Evolutionary conservation across 2,113 vertebrate genomes (phyloP).

Genomic region (Sander vitreus): DNA sequence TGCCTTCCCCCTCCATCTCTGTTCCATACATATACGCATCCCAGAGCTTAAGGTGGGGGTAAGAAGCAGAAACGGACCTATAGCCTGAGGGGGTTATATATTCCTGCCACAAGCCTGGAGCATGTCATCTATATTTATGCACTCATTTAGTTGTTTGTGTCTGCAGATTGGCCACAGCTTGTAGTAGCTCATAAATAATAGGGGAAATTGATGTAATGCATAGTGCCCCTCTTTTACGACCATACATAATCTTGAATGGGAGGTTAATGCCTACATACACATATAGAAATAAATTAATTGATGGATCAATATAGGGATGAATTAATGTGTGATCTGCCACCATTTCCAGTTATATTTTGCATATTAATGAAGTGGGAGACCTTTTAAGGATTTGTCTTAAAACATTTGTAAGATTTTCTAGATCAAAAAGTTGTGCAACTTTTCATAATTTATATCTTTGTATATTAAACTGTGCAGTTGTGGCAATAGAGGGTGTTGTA

Average conservation of each 20-base stretch:
- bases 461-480: not conserved
- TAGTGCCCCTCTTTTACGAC: conserved; percentile 20
- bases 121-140: conserved; percentile 77
- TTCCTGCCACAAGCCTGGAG: conserved; percentile 65
- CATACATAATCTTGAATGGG: conserved; percentile 43
- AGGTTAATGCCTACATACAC: conserved; percentile 26
- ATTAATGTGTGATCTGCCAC: conserved; percentile 21
- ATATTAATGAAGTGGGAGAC: not conserved
- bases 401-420: not conserved
- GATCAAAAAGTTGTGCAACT: not conserved
- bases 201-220: conserved; percentile 64
- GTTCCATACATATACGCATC: conserved; percentile 37
- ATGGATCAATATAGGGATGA: conserved; percentile 22
- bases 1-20: conserved; percentile 7
- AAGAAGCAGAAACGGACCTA: conserved; percentile 49
- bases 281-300: not conserved
- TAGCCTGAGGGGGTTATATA: conserved; percentile 67
- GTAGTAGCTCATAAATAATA: conserved; percentile 61
- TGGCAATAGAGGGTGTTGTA: not conserved
- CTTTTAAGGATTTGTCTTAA: not conserved
- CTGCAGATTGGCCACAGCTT: conserved; percentile 61
- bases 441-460: not conserved
- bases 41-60: conserved; percentile 53
- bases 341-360: conserved; percentile 17
- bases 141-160: conserved; percentile 75